Base-by-base conservation (phyloP, 1,140 invertebrate genomes). In the Drosophila teissieri region DNA sequence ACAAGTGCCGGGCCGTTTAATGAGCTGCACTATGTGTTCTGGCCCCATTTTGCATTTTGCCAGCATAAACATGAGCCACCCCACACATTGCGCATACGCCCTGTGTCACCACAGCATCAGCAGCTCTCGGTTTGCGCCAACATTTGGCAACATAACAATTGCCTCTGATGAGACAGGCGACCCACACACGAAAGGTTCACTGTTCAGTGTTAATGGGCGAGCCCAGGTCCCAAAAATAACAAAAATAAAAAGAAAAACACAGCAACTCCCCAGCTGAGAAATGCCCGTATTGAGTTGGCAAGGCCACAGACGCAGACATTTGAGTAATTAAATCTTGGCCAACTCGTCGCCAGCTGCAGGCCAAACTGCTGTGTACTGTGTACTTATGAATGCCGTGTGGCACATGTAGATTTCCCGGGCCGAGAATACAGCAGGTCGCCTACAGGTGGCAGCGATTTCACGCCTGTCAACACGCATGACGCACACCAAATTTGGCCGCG, bases 121-220 rank as follows among this genome's bases (percentile, higher is more conserved):
- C 40, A 31, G 7, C 42, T 8, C 15, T 57, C 45, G 49, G 22
- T 61, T 58, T 40, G 48, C 22, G 62, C 46, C 73, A 65, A 40
- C 53, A 65, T 75, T 76, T 76, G 49, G 40, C 72, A 76, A 76
- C 36, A 22, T 14, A 68, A 55, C 49, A 54, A 55, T 39, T 74
- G 56, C 44, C 54, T 52, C 40, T 40, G 57, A 70, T 49, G 63
- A 69, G 58, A 54, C 45, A 34, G 55, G n/a, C 56, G 19, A 61
- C 76, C 80, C 83, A 88, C 84, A 86, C 67, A 48, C 61, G 11
- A 48, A 58, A 45, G 51, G 82, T 82, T 86, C 82, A 88, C 78
- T 88, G 82, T 79, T 89, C 82, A 88, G 83, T 88, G 82, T 79
- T 89, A 88, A 88, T 89, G 86, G 84, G 80, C 73, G 73, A 83